Conservation (phyloP, 1,140 invertebrate genomes). For the Caenorhabditis latens region DNA sequence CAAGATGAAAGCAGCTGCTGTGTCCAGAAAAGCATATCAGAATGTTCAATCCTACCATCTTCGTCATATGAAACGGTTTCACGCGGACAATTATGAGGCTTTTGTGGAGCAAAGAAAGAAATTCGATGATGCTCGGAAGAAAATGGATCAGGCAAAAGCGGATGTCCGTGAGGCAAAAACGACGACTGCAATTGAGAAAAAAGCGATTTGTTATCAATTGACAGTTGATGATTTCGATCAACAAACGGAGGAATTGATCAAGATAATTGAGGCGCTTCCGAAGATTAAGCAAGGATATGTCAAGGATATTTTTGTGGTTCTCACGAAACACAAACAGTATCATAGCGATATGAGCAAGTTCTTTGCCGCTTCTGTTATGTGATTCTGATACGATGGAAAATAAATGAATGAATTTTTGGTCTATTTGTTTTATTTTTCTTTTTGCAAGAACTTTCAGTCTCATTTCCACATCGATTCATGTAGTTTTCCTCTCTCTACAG, state of each 20-base stretch:
- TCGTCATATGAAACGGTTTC: slow-evolving; percentile 35
- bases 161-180: slow-evolving; percentile 48
- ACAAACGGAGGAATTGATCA: slow-evolving; percentile 33
- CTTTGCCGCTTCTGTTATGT: slow-evolving; percentile 4
- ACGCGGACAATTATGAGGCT: neutral
- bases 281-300: slow-evolving; percentile 34
- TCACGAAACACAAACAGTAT: slow-evolving; percentile 13
- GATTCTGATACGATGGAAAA: neutral
- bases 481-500: too few relatives aligned
- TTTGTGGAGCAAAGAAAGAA: slow-evolving; percentile 16
- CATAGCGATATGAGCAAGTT: slow-evolving; percentile 44
- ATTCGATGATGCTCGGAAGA: slow-evolving; percentile 24
- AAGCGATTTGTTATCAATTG: slow-evolving; percentile 52
- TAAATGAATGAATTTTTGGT: neutral
- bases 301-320: neutral
- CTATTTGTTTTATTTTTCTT: too few relatives aligned
- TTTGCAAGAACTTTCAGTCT: too few relatives aligned
- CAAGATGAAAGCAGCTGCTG: neutral
- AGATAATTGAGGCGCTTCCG: slow-evolving; percentile 41
- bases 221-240: slow-evolving; percentile 37
- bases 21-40: neutral
- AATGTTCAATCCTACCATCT: neutral
- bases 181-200: slow-evolving; percentile 44
- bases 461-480: too few relatives aligned
- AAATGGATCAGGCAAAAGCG: slow-evolving; percentile 41